Base-by-base conservation (phyloP, 2,113 vertebrate species). In the Lathamus discolor region DNA sequence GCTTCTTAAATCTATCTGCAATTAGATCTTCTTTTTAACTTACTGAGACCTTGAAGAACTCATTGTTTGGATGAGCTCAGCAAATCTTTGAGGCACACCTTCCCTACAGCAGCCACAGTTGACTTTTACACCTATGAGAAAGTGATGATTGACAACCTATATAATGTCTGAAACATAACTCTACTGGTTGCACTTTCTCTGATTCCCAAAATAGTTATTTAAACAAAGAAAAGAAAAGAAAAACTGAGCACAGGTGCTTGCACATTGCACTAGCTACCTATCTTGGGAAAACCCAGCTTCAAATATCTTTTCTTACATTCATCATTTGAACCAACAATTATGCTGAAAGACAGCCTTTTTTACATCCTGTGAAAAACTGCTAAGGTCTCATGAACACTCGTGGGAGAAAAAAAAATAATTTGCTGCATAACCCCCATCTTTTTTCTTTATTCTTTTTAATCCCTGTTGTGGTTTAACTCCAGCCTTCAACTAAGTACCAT, bases 1-100 rank as follows among this genome's bases (percentile, higher is more conserved):
- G 28, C 29, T 94, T 67, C 74, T 94, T 78, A 68, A 83, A 92
- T 68, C 68, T 86, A 67, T 55, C n/a, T 7, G 16, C 72, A 75
- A 74, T 48, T 61, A 83, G 9, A 70, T 39, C 63, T 79, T 79
- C 41, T 63, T 72, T 77, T 79, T 51, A 79, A 81, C 55, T 75
- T 64, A 41, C 51, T 23, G 17, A 75, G 43, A 37, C 55, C 52
- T 62, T 59, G 51, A 67, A 67, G 49, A 87, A 48, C 67, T 85
- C 62, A 37, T 44, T 77, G 62, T 52, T 66, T 88, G 44, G 78
- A 51, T 77, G 39, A 76, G 18, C 28, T 84, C 74, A 85, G 37
- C 12, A 41, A 43, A 43, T 59, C 67, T 70, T 48, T 39, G 29
- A 73, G 49, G 62, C 17, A 67, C 66, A 39, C 2, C 0, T 24